Evolutionary conservation across 2,888 invertebrate species (phyloP), one percentile per base, ranked within the genome.

Genomic region (Athalia circularis): DNA sequence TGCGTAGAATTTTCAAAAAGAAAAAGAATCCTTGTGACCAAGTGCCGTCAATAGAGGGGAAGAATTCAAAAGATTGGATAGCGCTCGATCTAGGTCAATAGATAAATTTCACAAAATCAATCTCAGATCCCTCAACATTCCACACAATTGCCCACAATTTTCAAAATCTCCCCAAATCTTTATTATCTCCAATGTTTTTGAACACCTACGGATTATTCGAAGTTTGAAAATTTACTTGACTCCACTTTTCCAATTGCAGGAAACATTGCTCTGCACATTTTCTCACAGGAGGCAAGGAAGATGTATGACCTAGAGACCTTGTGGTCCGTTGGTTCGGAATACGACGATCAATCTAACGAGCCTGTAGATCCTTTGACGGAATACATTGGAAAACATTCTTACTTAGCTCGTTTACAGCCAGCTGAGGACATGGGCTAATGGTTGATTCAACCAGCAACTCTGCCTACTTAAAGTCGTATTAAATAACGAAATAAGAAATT

Each of bases 241-340:
- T 61, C 29, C 62, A 15, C 5, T n/a, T 48, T 5, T 72, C 1
- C 13, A 47, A 45, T 72, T 59, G 54, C 90, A 97, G 97, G 97
- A 80, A 98, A 98, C 88, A 98, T 98, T 85, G 96, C 96, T 4
- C 90, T 99, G 52, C 98, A 99, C 87, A 93, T 99, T 83, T 97
- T 98, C 90, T 94, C 95, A 50, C 92, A 92, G 9, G 92, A 94
- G 82, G 92, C 93, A 1, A 92, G 99, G 83, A 90, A 92, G 81
- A 87, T 91, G 5, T 98, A 97, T 89, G 98, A 98, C 90, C 92
- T 99, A 81, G 99, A 99, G 90, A 95, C 95, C 0, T 91, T 99
- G 54, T 99, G 98, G 99, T 93, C 96, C 59, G 94, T 98, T 15
- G 98, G 98, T 2, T 91, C 94, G 0, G 92, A 96, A 86, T 96